A percentile compares a stretch with the other conserved stretches of the same genome.
phyloP scores from a whole-genome alignment of 2,113 vertebrate genomes.

The Lipophrys pholis region DNA sequence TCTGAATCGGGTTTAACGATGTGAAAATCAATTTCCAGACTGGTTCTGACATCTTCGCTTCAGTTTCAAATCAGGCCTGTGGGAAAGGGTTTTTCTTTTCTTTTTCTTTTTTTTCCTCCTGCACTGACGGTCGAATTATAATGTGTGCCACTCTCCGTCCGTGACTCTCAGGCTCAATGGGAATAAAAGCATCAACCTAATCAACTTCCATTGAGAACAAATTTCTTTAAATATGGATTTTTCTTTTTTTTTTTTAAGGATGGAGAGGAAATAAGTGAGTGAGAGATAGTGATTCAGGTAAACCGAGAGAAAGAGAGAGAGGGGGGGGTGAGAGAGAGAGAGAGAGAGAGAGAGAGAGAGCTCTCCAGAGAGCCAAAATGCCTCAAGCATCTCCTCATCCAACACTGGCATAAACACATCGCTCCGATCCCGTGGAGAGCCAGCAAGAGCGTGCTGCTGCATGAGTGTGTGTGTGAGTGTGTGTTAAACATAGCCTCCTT shows the following conservation, averaged over 20 bases:
- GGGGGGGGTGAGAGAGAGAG: slow-evolving; percentile 42
- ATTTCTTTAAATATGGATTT: no score
- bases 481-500: slow-evolving; percentile 40
- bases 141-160: not conserved
- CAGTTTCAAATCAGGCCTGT: not conserved
- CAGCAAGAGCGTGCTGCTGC: not conserved
- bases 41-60: no score
- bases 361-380: slow-evolving; percentile 58
- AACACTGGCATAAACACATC: slow-evolving; percentile 65
- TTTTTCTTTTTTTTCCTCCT: not conserved
- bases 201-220: slow-evolving; percentile 10
- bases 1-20: no score
- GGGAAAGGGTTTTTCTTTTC: not conserved
- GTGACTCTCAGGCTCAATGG: not conserved
- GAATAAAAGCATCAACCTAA: slow-evolving; percentile 22
- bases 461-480: slow-evolving; percentile 9
- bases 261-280: not conserved
- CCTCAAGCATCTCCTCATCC: slow-evolving; percentile 65
- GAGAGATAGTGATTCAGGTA: slow-evolving; percentile 46
- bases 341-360: slow-evolving; percentile 48
- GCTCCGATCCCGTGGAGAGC: slow-evolving; percentile 57
- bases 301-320: slow-evolving; percentile 29
- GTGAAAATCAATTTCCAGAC: no score
- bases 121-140: not conserved
- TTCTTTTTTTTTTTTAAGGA: no score